Evolutionary conservation across 2,888 invertebrate genomes (phyloP).

Genomic region (Euzophera pinguis): DNA sequence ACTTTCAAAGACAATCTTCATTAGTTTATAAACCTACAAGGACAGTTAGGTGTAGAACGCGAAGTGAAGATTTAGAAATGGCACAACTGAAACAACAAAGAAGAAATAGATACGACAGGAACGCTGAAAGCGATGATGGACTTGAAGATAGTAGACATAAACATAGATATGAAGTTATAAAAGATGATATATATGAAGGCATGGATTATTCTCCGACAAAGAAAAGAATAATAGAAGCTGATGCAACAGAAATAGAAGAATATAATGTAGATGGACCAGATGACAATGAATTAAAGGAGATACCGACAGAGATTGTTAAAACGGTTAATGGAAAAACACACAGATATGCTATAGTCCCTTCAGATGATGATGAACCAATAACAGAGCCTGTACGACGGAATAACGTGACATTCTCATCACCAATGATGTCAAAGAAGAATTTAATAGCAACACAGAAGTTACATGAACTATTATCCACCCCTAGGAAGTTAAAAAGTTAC

Average conservation of each 20-base stretch:
- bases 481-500: conserved; percentile 79
- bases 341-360: conserved; percentile 81
- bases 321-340: conserved; percentile 81
- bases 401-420: conserved; percentile 60
- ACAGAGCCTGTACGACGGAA: conserved; percentile 36
- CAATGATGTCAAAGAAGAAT: conserved; percentile 79
- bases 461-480: conserved; percentile 87
- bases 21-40: conserved; percentile 75
- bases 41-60: conserved; percentile 49
- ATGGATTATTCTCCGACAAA: conserved; percentile 71
- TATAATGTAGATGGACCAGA: conserved; percentile 78
- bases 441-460: conserved; percentile 87
- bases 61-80: conserved; percentile 73
- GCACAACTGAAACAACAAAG: conserved; percentile 57
- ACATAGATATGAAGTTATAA: conserved; percentile 79
- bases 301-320: conserved; percentile 79
- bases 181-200: conserved; percentile 64
- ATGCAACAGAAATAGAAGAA: conserved; percentile 67
- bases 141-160: conserved; percentile 57
- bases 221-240: conserved; percentile 66
- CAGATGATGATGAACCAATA: conserved; percentile 73
- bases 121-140: conserved; percentile 55
- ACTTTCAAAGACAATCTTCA: conserved; percentile 64
- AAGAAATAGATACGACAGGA: conserved; percentile 46
- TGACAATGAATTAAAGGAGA: conserved; percentile 78